Conservation (phyloP, 2,113 vertebrate genomes). For the Aldabrachelys gigantea region DNA sequence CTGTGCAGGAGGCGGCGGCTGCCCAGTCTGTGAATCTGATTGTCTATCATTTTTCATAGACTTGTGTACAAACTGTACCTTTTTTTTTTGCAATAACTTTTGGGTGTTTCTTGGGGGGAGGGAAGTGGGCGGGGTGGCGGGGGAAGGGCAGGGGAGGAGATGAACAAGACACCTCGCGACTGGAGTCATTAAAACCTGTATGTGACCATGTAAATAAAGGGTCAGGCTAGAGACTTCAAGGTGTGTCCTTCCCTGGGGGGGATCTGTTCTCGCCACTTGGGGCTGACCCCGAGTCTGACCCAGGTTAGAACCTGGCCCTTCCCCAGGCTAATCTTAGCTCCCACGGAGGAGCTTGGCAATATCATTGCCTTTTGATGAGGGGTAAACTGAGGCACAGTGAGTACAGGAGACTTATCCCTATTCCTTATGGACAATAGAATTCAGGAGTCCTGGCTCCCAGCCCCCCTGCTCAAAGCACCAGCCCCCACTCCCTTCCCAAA, state of each 20-base stretch:
- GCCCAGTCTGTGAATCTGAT: background rate
- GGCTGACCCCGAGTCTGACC: background rate
- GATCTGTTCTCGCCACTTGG: background rate
- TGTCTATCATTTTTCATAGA: background rate
- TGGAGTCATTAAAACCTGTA: background rate
- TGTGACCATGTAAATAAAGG: background rate
- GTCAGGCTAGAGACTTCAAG: background rate
- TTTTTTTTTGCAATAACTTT: background rate
- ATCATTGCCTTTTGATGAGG: background rate
- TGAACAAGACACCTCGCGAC: background rate
- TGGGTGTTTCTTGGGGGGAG: background rate
- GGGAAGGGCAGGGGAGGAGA: background rate
- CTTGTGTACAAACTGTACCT: background rate
- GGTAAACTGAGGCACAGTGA: background rate
- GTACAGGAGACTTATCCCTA: background rate
- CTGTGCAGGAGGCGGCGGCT: background rate
- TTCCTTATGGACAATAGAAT: background rate
- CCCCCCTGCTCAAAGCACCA: no score
- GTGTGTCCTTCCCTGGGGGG: background rate
- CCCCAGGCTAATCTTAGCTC: background rate
- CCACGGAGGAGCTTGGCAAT: background rate
- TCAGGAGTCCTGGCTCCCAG: background rate
- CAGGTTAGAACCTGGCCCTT: no score
- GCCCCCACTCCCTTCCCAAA: background rate
- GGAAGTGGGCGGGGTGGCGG: no score